Base-by-base conservation (phyloP, 2,888 invertebrate species). In the Perizoma flavofasciatum region DNA sequence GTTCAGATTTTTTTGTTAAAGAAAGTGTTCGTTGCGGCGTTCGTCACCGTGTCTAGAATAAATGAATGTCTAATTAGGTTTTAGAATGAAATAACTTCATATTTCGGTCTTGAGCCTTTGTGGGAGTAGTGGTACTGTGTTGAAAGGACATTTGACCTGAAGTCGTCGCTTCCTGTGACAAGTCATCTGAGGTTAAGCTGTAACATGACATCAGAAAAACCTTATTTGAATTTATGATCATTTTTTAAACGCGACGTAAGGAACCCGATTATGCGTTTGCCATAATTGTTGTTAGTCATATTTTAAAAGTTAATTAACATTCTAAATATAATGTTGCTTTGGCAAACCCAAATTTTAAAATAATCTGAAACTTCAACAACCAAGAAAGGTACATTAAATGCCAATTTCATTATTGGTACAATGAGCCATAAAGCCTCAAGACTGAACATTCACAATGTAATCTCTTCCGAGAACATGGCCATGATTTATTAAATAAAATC, bases 21-120 rank as follows among this genome's bases (percentile, higher is more conserved):
- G n/a, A n/a, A 74, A 78, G 78, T 76, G 74, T 70, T 72, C 66
- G 73, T 66, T 65, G 74, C 73, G 70, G 76, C 72, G 73, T 79
- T 72, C 78, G 80, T 82, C 80, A 73, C 75, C 80, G 82, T 82
- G 86, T 71, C 68, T 71, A 61, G 88, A 88, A 89, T 89, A 86
- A 72, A 85, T 89, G 80, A 88, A 89, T 85, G 56, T 73, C 66
- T 87, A 83, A 88, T 83, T 80, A 79, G 67, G 64, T 74, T 74
- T 81, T 81, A 78, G 73, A 79, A 72, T 77, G 63, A 80, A 77
- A 81, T 82, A 79, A 81, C 79, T 76, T 74, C 63, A 69, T 72
- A 73, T 71, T 69, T 72, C 63, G 54, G 54, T 68, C 69, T 69
- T 61, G 53, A 62, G 65, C 59, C 56, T 67, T 73, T 71, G 53